phyloP scores from a whole-genome alignment of 2,113 vertebrate species.

The Craseonycteris thonglongyai region DNA sequence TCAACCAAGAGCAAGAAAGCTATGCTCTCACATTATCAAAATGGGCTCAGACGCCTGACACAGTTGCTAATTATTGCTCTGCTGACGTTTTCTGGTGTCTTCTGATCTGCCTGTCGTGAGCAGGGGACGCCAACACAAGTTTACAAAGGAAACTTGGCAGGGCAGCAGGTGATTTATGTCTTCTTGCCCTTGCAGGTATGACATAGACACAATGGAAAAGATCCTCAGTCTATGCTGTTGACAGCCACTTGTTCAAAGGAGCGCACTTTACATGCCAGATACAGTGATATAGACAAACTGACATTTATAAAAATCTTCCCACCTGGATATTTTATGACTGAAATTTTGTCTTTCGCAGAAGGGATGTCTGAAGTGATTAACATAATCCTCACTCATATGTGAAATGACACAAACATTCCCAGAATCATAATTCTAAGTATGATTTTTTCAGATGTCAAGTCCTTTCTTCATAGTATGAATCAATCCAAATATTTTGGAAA shows the following conservation, averaged over 20 bases:
- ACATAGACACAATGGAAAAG: not conserved
- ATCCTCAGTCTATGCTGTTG: not conserved
- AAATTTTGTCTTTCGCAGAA: not conserved
- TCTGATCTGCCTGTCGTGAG: not conserved
- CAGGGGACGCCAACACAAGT: not conserved
- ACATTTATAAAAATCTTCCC: not conserved
- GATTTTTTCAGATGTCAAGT: not conserved
- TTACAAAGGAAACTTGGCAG: slow-evolving; percentile 57
- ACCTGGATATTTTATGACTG: not conserved
- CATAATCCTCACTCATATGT: not conserved
- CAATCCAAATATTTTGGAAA: not conserved
- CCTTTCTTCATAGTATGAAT: not conserved
- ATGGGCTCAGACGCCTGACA: slow-evolving; percentile 15
- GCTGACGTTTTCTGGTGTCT: slow-evolving; percentile 12
- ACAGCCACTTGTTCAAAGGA: not conserved
- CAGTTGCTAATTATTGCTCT: slow-evolving; percentile 56
- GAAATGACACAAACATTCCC: not conserved
- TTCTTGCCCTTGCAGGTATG: not conserved
- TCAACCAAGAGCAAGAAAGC: not conserved
- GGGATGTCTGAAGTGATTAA: not conserved
- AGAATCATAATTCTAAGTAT: not conserved
- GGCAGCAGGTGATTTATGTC: not conserved
- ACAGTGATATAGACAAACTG: not conserved
- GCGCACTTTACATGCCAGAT: not conserved
- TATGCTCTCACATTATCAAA: slow-evolving; percentile 42